A percentile compares a stretch with the other conserved stretches of the same genome.
Conservation (phyloP, 2,888 invertebrate genomes). For the Coenonympha arcania region DNA sequence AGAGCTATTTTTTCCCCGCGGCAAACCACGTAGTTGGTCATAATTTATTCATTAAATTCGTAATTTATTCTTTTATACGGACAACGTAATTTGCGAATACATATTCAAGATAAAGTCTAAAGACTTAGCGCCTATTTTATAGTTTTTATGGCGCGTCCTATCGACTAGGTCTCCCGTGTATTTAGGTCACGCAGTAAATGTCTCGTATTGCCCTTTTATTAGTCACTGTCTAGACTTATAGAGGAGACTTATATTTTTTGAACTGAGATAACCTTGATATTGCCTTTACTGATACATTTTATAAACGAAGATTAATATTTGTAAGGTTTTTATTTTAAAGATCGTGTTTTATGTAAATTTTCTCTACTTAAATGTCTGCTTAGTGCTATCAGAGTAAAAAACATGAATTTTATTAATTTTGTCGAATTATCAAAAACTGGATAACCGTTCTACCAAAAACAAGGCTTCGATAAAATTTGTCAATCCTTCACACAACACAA, state of each 20-base stretch:
- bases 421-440: no score
- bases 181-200: conserved; percentile 19
- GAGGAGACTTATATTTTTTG: conserved; percentile 4
- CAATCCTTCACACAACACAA: no score
- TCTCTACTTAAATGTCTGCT: no score
- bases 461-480: no score
- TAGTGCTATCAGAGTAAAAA: no score
- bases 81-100: conserved; percentile 48
- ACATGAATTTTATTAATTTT: no score
- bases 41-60: conserved; percentile 69
- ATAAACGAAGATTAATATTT: not conserved
- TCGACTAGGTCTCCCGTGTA: conserved; percentile 15
- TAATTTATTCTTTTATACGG: conserved; percentile 60
- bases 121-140: not conserved
- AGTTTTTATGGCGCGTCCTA: not conserved
- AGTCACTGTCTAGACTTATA: conserved; percentile 6
- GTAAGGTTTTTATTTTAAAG: no score
- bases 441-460: no score
- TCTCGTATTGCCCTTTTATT: not conserved
- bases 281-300: not conserved
- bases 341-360: no score
- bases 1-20: conserved; percentile 65
- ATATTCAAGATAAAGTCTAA: conserved; percentile 21
- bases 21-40: conserved; percentile 53
- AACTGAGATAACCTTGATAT: not conserved